Evolutionary conservation across 2,113 vertebrate genomes (phyloP), one percentile per base, ranked within the genome.

Genomic region (Oxygymnocypris stewartii): DNA sequence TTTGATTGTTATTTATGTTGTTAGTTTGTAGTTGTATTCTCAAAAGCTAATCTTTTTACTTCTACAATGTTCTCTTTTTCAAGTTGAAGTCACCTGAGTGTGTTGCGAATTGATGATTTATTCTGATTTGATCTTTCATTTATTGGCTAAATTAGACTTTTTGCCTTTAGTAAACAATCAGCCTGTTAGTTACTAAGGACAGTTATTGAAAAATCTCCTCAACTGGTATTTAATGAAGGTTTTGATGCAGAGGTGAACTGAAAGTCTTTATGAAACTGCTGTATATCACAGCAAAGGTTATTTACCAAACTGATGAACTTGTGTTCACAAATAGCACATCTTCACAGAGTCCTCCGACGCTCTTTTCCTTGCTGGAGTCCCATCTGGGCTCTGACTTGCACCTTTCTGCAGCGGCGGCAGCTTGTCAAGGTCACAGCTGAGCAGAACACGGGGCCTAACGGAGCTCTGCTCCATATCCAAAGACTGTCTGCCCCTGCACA

Each of bases 371-470:
- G 47, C 51, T 81, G 59, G 35, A 89, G 71, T 51, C 47, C 11
- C 69, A 51, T 77, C 28, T 85, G 25, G 7, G 65, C 67, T 40
- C 25, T 12, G 20, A 42, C 67, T 28, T 40, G 65, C 65, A 74
- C 54, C 83, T 73, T 42, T n/a, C 87, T 79, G 47, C 75, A 84
- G 42, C 49, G 51, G 28, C 54, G 42, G 84, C 28, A 79, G 67
- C 79, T 75, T 78, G 77, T 67, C 67, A 89, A 87, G 85, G 84
- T 86, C 84, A 86, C 82, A 85, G 82, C n/a, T 69, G 78, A 73
- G 85, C 77, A 86, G 76, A 42, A 71, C 57, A 61, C 6, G 23
- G 44, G 85, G 31, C 42, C 79, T 77, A 71, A 37, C 77, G 51
- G 57, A 69, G 31, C 49, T 87, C 57, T 63, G 54, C 81, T 59